Percentiles rank a stretch among this genome's conserved stretches.
Evolutionary conservation across 2,113 vertebrate species (phyloP).

Genomic region (Coreoperca whiteheadi): DNA sequence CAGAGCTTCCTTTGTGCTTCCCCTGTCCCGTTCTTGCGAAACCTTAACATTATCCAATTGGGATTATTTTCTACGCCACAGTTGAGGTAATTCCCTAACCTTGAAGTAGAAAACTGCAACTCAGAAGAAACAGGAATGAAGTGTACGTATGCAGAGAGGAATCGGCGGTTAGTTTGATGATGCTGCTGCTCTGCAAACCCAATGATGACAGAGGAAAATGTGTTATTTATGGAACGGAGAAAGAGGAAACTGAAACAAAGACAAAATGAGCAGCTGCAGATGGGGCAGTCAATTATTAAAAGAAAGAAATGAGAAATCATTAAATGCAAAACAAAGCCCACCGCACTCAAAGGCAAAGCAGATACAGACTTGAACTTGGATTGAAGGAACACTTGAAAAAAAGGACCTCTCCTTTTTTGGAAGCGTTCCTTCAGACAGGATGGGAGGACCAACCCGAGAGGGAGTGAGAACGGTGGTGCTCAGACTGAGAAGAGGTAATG

Average conservation of each 20-base stretch:
- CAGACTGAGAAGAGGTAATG: constrained; percentile 83
- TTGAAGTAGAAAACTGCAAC: constrained; percentile 41
- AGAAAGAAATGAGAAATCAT: constrained; percentile 6
- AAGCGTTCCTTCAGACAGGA: constrained; percentile 58
- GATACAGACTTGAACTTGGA: constrained; percentile 34
- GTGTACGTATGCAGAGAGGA: not conserved
- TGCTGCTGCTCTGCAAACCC: constrained; percentile 7
- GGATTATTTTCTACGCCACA: constrained; percentile 26
- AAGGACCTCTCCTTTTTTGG: not conserved
- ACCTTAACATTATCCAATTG: constrained; percentile 74
- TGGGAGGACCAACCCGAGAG: constrained; percentile 90
- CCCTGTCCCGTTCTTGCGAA: constrained; percentile 68
- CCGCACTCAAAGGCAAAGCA: constrained; percentile 49
- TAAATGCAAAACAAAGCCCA: constrained; percentile 53
- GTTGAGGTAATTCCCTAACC: constrained; percentile 55
- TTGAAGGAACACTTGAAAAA: constrained; percentile 53
- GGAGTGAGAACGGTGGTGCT: constrained; percentile 88
- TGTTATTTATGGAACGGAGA: not conserved
- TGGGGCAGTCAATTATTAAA: not conserved
- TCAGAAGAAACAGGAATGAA: constrained; percentile 44
- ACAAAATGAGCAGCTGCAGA: not conserved
- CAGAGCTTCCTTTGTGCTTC: constrained; percentile 81
- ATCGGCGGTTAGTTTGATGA: constrained; percentile 39
- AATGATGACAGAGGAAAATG: constrained; percentile 3
- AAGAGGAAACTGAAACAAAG: not conserved